A percentile compares a stretch with the other conserved stretches of the same genome.
These are phyloP conservation scores for Phoebastria nigripes DNA, from an alignment of 2,797 vertebrate genomes.

Conservation along the genomic window DNA sequence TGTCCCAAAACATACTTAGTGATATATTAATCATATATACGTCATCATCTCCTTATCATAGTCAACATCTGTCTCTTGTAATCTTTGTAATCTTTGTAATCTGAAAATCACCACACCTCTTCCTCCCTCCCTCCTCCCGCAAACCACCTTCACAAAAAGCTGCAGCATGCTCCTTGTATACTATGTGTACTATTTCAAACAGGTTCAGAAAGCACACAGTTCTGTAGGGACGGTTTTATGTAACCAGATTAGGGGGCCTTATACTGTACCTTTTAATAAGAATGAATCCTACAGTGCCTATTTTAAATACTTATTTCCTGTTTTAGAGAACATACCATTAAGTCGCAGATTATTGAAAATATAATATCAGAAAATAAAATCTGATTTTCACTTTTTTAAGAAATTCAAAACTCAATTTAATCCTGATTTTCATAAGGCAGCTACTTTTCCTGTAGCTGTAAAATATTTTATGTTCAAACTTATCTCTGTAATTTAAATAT, in stretches of 20 bases:
- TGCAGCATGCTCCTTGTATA: neutral
- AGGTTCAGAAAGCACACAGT: neutral
- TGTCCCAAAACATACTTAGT: conserved; percentile 28
- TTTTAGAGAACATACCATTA: neutral
- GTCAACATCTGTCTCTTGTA: conserved; percentile 20
- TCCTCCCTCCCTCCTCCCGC: neutral
- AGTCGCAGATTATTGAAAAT: neutral
- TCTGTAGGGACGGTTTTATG: neutral
- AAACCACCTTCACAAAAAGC: neutral
- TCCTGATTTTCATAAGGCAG: neutral
- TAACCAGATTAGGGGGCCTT: neutral
- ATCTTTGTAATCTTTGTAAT: neutral
- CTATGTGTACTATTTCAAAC: neutral
- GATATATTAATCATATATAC: conserved; percentile 47
- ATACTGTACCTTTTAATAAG: neutral
- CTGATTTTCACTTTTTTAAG: neutral
- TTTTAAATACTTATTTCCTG: neutral
- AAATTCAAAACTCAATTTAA: neutral
- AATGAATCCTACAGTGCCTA: neutral
- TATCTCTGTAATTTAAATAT: neutral
- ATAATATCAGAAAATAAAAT: neutral
- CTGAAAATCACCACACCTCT: neutral
- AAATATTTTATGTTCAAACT: neutral
- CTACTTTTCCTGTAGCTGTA: neutral
- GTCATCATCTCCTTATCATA: conserved; percentile 44